These are phyloP conservation scores for Malurus melanocephalus DNA, from an alignment of 2,113 vertebrate species.

Conservation along the genomic window DNA sequence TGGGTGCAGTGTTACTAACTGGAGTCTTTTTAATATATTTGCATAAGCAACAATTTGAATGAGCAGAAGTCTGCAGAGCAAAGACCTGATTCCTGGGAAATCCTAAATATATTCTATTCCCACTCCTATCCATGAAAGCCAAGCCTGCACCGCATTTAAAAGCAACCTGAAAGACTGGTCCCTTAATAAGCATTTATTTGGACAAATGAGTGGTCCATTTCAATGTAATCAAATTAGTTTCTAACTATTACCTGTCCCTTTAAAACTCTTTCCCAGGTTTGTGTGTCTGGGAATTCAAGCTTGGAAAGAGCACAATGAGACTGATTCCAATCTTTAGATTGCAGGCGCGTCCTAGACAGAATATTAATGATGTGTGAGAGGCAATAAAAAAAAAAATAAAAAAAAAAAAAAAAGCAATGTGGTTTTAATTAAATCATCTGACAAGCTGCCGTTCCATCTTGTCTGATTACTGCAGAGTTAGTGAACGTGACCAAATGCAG, in stretches of 20 bases:
- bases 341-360: constrained; percentile 41
- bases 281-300: constrained; percentile 58
- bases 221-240: constrained; percentile 51
- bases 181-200: constrained; percentile 47
- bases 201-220: constrained; percentile 41
- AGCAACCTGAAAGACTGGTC: constrained; percentile 56
- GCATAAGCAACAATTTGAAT: constrained; percentile 47
- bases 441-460: constrained; percentile 39
- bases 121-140: constrained; percentile 34
- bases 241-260: constrained; percentile 58
- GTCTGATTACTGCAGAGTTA: constrained; percentile 51
- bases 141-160: constrained; percentile 5
- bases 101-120: constrained; percentile 44
- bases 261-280: constrained; percentile 59
- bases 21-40: constrained; percentile 31
- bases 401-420: not conserved
- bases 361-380: constrained; percentile 62
- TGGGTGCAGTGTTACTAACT: constrained; percentile 24
- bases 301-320: constrained; percentile 51
- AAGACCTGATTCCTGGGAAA: constrained; percentile 54
- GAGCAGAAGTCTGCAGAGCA: constrained; percentile 16
- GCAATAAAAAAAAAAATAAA: constrained; percentile 14
- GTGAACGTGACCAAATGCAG: constrained; percentile 48
- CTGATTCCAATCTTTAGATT: constrained; percentile 62
- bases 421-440: constrained; percentile 65